Conservation (phyloP, 2,888 invertebrate species). For the Marasmarcha lunaedactyla region DNA sequence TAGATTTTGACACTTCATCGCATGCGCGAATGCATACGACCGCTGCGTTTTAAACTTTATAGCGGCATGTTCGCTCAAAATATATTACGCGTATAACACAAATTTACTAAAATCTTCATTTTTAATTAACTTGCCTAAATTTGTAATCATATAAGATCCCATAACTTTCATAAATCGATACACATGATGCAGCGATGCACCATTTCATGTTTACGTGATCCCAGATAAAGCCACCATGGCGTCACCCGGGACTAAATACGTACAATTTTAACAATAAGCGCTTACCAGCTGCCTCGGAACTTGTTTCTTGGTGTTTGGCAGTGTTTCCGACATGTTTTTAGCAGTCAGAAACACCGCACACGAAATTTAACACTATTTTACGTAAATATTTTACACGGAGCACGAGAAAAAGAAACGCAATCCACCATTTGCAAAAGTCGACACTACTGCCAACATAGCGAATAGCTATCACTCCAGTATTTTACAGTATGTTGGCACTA, state of each 20-base stretch:
- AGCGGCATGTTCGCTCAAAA: constrained; percentile 52
- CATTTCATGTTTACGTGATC: constrained; percentile 75
- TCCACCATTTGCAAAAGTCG: constrained; percentile 69
- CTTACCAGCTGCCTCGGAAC: constrained; percentile 74
- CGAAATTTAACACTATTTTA: constrained; percentile 66
- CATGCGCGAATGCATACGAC: constrained; percentile 68
- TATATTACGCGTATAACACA: constrained; percentile 52
- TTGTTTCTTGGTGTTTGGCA: constrained; percentile 70
- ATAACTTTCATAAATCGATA: constrained; percentile 59
- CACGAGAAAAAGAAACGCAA: constrained; percentile 70
- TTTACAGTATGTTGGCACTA: constrained; percentile 38
- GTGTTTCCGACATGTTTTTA: constrained; percentile 71
- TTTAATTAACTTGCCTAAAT: constrained; percentile 16
- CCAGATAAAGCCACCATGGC: constrained; percentile 75
- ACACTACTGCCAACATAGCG: constrained; percentile 63
- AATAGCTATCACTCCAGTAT: constrained; percentile 49
- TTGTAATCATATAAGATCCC: constrained; percentile 26
- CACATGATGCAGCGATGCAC: constrained; percentile 70
- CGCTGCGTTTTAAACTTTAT: constrained; percentile 65
- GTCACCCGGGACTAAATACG: constrained; percentile 71
- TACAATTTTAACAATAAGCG: constrained; percentile 63
- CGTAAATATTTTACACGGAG: constrained; percentile 72
- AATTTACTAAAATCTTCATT: constrained; percentile 29
- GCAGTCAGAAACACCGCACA: constrained; percentile 67
- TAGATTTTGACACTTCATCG: constrained; percentile 68